Percentiles rank a stretch among this genome's conserved stretches.
These are phyloP conservation scores for Ameiurus melas DNA, from an alignment of 2,113 vertebrate species.

Conservation along the genomic window DNA sequence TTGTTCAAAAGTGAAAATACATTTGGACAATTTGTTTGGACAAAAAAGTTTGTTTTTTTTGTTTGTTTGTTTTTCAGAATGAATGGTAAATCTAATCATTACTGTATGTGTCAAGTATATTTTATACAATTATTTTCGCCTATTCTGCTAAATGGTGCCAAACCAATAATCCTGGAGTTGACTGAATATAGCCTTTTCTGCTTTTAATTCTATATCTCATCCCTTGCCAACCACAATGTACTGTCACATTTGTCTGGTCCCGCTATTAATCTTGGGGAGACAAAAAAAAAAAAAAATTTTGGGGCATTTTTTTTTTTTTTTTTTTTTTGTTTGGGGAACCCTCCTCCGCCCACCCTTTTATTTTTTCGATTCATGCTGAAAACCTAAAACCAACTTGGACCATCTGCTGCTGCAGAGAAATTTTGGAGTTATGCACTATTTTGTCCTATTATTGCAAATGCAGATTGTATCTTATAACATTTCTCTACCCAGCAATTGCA, in stretches of 20 bases:
- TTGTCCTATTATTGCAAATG: slow-evolving; percentile 36
- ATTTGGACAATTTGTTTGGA: not conserved
- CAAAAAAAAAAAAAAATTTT: too few species aligned
- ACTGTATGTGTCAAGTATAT: not conserved
- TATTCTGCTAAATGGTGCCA: not conserved
- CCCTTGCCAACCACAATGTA: slow-evolving; percentile 51
- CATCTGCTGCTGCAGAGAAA: slow-evolving; percentile 64
- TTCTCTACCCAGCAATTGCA: not conserved
- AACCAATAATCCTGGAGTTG: not conserved
- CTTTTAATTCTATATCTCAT: slow-evolving; percentile 48
- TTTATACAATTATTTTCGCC: not conserved
- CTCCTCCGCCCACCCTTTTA: slow-evolving; percentile 62
- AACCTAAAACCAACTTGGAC: slow-evolving; percentile 63
- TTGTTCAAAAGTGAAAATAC: not conserved
- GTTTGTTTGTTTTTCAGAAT: too few species aligned
- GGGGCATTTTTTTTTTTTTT: too few species aligned
- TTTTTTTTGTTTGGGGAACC: too few species aligned
- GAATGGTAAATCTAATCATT: not conserved
- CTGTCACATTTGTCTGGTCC: slow-evolving; percentile 55
- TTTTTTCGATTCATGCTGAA: slow-evolving; percentile 63
- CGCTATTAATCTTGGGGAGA: slow-evolving; percentile 59
- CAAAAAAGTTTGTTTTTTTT: too few species aligned
- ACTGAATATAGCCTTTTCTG: not conserved
- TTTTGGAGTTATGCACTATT: slow-evolving; percentile 22
- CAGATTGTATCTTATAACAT: slow-evolving; percentile 22